phyloP scores from a whole-genome alignment of 35 echinoderm and acorn worm genomes.

The Eucidaris tribuloides region DNA sequence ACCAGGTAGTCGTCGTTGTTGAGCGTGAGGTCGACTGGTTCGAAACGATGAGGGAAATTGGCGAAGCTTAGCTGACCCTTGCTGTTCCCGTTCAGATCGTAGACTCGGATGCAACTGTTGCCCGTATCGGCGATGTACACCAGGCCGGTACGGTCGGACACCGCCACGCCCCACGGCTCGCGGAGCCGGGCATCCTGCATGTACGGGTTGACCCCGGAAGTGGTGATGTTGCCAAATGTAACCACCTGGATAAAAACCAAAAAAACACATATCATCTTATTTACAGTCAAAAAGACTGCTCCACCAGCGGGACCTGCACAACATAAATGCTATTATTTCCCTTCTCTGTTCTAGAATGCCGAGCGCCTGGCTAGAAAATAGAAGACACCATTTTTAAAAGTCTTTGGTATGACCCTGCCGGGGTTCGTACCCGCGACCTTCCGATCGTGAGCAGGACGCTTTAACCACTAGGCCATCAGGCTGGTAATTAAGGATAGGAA shows the following conservation, averaged over 20 bases:
- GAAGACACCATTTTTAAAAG: no score
- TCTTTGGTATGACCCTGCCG: no score
- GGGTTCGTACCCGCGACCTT: no score
- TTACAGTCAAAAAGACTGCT: no score
- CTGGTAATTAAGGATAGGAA: no score
- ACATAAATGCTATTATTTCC: no score
- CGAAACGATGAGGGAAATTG: conserved; percentile 68
- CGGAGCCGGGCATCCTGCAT: conserved; percentile 46
- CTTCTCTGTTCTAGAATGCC: no score
- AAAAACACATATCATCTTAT: no score
- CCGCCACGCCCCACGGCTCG: conserved; percentile 92
- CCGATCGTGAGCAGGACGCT: no score
- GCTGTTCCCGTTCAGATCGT: conserved; percentile 78
- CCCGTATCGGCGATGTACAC: conserved; percentile 90
- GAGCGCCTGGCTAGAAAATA: no score
- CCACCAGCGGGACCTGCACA: no score
- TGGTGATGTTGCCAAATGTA: conserved; percentile 53
- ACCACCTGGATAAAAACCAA: conserved; percentile 23
- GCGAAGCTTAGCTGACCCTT: conserved; percentile 76
- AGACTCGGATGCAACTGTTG: conserved; percentile 84
- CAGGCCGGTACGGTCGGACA: conserved; percentile 65
- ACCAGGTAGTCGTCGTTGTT: conserved; percentile 64
- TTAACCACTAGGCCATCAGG: no score
- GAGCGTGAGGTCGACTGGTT: conserved; percentile 77
- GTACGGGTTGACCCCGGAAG: conserved; percentile 35